Evolutionary conservation across 2,113 vertebrate species (phyloP).

Genomic region (Gasterosteus aculeatus): DNA sequence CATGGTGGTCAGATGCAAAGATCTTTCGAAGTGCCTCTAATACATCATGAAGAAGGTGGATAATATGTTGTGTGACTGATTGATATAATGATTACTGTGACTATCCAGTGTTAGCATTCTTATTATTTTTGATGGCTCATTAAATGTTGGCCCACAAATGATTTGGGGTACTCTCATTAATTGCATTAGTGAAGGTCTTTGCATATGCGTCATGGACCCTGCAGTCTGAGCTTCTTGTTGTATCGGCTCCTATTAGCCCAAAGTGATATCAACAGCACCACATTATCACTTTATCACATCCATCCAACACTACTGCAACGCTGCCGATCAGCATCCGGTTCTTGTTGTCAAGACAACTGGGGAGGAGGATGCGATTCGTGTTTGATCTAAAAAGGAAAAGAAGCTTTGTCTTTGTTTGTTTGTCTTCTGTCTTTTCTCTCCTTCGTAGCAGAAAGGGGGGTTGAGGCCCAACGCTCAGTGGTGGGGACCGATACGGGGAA

Average conservation of each 20-base stretch:
- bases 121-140: background rate
- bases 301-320: background rate
- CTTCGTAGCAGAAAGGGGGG: background rate
- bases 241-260: too few species aligned
- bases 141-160: background rate
- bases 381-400: background rate
- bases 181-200: background rate
- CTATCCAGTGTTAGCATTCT: background rate
- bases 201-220: background rate
- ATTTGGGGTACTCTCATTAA: background rate
- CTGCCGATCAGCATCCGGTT: constrained; percentile 15
- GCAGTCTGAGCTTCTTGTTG: background rate
- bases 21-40: too few species aligned
- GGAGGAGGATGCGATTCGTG: background rate
- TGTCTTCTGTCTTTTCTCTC: background rate
- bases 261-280: background rate
- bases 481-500: background rate
- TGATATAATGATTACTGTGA: background rate
- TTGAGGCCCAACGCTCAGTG: background rate
- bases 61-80: background rate
- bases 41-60: background rate
- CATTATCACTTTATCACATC: background rate
- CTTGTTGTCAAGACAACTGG: constrained; percentile 45
- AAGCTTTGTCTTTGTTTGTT: background rate
- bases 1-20: background rate